Evolutionary conservation across 53 echinoderm and acorn worm genomes (phyloP), one percentile per base, ranked within the genome.

Genomic region (Crossaster papposus): DNA sequence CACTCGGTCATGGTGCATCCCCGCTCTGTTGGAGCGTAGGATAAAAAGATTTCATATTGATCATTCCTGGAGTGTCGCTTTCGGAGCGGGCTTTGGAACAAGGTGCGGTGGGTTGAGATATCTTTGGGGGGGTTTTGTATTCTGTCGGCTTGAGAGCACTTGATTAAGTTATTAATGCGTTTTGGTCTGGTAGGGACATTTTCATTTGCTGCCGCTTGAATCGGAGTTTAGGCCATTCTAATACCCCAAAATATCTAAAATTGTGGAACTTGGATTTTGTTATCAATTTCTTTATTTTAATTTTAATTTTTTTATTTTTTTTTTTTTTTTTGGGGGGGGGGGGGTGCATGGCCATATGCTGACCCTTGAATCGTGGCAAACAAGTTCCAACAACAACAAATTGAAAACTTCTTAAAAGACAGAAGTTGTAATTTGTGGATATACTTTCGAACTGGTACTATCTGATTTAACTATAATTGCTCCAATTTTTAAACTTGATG

Each of bases 31-130:
- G 72, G 31, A 70, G 71, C 71, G 54, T 72, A 51, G 18, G 72
- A 85, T 85, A 85, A 85, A 44, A 51, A 85, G 54, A 85, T 85
- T 85, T 85, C 53, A 50, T 85, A 85, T 85, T 85, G 85, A 85
- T 85, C 85, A 72, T 18, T 38, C 30, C 23, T 0, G 32, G 80
- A 54, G 32, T 32, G 50, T 44, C 44, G 26, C 26, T 44, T 44
- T 36, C 22, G 7, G 51, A 78, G 50, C 26, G 3, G 50, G 44
- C 51, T 30, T 58, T 1, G 62, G 23, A 4, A n/a, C n/a, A n/a
- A 33, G 58, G 72, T 38, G 28, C 24, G 32, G 73, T 32, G 29
- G 53, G 54, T 20, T 70, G 30, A 85, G 73, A 85, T 83, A 54
- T 73, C 53, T 34, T 54, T 73, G 72, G 71, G n/a, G n/a, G 54